Conservation (phyloP, 2,113 vertebrate genomes). For the Sphyrna mokarran region DNA sequence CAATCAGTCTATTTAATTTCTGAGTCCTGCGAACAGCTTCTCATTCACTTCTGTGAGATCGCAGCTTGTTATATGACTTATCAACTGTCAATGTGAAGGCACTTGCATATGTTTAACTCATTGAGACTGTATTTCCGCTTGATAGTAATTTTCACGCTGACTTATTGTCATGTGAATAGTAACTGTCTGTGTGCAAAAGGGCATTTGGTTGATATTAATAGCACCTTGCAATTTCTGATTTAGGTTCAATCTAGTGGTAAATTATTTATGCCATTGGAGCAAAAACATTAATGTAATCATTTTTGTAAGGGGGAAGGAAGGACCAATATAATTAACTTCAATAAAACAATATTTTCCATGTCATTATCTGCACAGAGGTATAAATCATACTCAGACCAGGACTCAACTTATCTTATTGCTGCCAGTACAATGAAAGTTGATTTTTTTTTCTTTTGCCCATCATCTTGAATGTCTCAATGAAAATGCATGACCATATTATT, state of each 20-base stretch:
- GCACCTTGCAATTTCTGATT: neutral
- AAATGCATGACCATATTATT: neutral
- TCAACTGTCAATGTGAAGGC: neutral
- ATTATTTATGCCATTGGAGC: constrained; percentile 19
- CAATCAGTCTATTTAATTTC: neutral
- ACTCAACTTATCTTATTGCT: neutral
- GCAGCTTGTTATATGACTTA: neutral
- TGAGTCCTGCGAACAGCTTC: neutral
- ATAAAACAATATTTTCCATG: constrained; percentile 7
- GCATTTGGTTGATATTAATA: constrained; percentile 24
- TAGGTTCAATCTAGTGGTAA: constrained; percentile 15
- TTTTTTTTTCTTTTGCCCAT: neutral
- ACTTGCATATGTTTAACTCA: neutral
- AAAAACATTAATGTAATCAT: constrained; percentile 13
- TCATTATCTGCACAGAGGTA: neutral
- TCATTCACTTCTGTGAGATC: neutral
- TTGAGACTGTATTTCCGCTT: neutral
- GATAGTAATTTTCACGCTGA: neutral
- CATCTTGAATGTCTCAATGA: neutral
- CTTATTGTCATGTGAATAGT: constrained; percentile 19
- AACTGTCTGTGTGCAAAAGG: neutral
- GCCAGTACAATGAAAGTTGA: neutral
- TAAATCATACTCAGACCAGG: neutral
- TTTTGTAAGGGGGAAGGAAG: neutral
- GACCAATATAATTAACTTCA: constrained; percentile 26